phyloP scores from a whole-genome alignment of 2,888 invertebrate species.

The Polyommatus iphigenia region DNA sequence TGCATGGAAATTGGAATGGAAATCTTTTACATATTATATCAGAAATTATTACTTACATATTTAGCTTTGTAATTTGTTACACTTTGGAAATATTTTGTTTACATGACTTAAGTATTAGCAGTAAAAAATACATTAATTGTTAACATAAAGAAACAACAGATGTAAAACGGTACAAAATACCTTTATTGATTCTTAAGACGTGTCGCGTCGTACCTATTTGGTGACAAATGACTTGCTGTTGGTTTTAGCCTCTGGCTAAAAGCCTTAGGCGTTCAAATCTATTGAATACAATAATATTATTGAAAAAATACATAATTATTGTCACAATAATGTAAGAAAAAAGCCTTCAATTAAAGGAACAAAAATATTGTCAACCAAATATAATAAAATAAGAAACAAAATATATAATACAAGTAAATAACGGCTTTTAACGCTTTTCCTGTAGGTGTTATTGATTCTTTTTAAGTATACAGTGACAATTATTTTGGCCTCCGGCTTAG shows the following conservation, averaged over 20 bases:
- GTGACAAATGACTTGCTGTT: neutral
- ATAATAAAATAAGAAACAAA: neutral
- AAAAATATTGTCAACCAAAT: conserved; percentile 4
- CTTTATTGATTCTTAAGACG: neutral
- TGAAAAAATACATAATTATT: conserved; percentile 5
- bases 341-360: neutral
- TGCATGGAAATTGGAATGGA: too few relatives aligned
- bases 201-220: neutral
- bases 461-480: neutral
- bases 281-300: neutral
- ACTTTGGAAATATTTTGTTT: too few relatives aligned
- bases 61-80: too few relatives aligned
- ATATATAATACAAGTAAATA: neutral
- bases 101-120: too few relatives aligned
- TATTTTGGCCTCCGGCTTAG: neutral
- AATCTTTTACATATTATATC: too few relatives aligned
- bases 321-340: neutral
- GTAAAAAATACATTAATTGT: neutral
- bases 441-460: conserved; percentile 2
- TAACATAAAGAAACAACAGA: neutral
- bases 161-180: conserved; percentile 10
- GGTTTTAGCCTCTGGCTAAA: neutral
- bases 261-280: neutral
- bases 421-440: neutral
- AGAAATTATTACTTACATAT: too few relatives aligned